A percentile compares a stretch with the other conserved stretches of the same genome.
Evolutionary conservation across 2,797 vertebrate genomes (phyloP).

Genomic region (Myotis findleyi): DNA sequence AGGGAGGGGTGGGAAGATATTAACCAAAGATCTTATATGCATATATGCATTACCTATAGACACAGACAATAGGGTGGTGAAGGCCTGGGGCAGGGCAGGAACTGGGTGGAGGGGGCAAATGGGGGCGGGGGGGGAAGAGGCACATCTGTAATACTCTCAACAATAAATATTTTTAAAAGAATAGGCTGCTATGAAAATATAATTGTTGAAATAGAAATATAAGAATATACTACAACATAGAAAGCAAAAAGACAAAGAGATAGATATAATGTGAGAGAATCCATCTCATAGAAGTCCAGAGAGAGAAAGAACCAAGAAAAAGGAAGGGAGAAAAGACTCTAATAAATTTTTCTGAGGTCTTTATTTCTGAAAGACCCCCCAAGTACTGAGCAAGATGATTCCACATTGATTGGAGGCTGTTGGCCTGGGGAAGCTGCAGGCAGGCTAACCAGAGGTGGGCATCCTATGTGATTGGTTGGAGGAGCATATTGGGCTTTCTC

Average conservation of each 20-base stretch:
- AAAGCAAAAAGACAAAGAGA: conserved; percentile 3
- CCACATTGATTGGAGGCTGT: background rate
- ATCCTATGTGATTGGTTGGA: background rate
- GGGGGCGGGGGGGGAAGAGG: accelerated
- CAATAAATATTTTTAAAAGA: background rate
- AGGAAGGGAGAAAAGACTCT: background rate
- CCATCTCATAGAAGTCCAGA: background rate
- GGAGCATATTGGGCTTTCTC: background rate
- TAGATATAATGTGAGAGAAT: background rate
- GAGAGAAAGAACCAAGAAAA: background rate
- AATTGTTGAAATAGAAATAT: background rate
- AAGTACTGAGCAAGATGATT: background rate
- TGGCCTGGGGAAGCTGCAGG: accelerated
- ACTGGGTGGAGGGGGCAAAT: no score
- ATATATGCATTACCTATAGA: no score
- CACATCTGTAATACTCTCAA: no score
- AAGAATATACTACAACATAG: background rate
- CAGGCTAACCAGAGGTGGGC: background rate
- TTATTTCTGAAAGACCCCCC: background rate
- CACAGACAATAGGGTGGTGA: no score
- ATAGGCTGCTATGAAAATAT: background rate
- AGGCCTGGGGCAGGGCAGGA: no score
- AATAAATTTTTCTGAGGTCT: background rate
- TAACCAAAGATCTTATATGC: no score
- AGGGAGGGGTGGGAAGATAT: no score